Base-by-base conservation (phyloP, 2,888 invertebrate genomes). In the Cataglyphis altisquamis region DNA sequence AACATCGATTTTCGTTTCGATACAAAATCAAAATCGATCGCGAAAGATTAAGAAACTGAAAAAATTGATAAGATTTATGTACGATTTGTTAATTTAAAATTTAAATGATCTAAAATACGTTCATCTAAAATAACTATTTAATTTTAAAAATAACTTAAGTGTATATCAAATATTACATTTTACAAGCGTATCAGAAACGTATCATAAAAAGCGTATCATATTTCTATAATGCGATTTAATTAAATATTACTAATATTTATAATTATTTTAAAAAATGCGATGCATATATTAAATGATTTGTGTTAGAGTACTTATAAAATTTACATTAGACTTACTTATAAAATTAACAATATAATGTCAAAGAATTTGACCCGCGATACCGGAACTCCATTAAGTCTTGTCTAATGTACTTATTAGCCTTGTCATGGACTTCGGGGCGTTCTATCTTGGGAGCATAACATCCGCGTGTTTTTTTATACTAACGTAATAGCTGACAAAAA, bases 401-500 rank as follows among this genome's bases (percentile, higher is more conserved):
- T 72, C 67, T 29, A 60, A 60, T 36, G 18, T 57, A 80, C 55
- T 80, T 21, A 64, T 78, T 78, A 77, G 57, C 73, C 36, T 64
- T 48, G 45, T 32, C 45, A 21, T 29, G 48, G n/a, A 66, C 55
- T 68, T 68, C 3, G 48, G 10, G 55, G 66, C 21, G 39, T 48
- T 57, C n/a, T 68, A 55, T 21, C 39, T 32, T 5, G 25, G 48
- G 6, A 57, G 67, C 55, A 57, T 74, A 66, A 75, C 70, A 84
- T 87, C 81, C 82, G 80, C 74, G 62, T 84, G 78, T 72, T 77
- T 77, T 66, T 75, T 80, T 67, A 36, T 45, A 68, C 66, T 32
- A 82, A 78, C 82, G 83, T 75, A 84, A 83, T 64, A 52, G 68
- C 62, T 48, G 75, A 52, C 84, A 63, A 62, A 90, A 90, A 81